These are phyloP conservation scores for Menidia beryllina DNA, from an alignment of 2,113 vertebrate genomes.

Conservation along the genomic window DNA sequence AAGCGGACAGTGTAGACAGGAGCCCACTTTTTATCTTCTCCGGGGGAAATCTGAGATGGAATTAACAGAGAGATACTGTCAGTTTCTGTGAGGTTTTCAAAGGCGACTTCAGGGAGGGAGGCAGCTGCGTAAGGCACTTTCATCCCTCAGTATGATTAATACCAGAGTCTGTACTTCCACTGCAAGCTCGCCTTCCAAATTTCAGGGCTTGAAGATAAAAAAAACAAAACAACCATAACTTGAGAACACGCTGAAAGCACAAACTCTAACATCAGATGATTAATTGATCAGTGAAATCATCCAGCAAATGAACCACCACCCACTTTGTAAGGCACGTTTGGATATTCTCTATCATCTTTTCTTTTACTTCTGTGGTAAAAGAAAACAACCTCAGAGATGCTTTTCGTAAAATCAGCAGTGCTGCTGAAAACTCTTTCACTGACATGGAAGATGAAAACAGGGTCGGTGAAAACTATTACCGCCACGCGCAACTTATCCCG, in stretches of 20 bases:
- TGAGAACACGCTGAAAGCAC: constrained; percentile 16
- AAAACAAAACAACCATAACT: constrained; percentile 24
- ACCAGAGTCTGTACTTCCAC: constrained; percentile 15
- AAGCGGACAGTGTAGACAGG: background rate
- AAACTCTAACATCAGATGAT: constrained; percentile 50
- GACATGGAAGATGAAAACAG: background rate
- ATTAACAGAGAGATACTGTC: constrained; percentile 58
- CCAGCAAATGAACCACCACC: background rate
- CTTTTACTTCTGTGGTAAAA: constrained; percentile 35
- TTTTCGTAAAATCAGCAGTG: no score
- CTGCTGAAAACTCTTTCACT: background rate
- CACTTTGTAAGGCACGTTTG: background rate
- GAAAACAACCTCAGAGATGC: constrained; percentile 16
- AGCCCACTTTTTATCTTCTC: constrained; percentile 37
- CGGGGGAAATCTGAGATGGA: constrained; percentile 38
- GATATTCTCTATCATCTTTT: constrained; percentile 40
- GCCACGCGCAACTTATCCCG: background rate
- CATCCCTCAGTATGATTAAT: constrained; percentile 64
- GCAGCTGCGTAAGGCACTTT: constrained; percentile 62
- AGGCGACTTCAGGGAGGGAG: constrained; percentile 43
- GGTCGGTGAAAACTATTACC: background rate
- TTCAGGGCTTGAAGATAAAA: constrained; percentile 35
- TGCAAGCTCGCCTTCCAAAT: constrained; percentile 35
- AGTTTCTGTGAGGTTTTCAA: constrained; percentile 53
- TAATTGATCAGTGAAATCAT: constrained; percentile 58